These are phyloP conservation scores for Alethe diademata DNA, from an alignment of 2,113 vertebrate genomes.

Conservation along the genomic window DNA sequence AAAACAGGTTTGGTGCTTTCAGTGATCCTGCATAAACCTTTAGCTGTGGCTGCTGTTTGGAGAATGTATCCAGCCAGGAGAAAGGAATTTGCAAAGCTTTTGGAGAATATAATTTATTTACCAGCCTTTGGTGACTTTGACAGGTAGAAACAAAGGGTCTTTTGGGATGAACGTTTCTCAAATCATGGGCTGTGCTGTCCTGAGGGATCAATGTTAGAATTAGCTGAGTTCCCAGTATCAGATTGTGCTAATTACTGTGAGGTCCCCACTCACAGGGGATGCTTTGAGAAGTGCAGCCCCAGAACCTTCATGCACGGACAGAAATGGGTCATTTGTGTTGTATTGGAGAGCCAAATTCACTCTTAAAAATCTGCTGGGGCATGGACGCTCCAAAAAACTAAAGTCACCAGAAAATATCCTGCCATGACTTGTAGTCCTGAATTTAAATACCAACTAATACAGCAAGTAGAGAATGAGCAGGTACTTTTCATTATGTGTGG, in stretches of 20 bases:
- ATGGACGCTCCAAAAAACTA: rapidly evolving
- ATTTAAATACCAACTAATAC: neutral
- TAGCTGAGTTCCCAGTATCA: neutral
- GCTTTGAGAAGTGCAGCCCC: neutral
- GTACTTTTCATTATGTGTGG: neutral
- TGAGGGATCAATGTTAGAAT: neutral
- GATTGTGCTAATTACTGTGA: neutral
- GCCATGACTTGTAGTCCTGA: neutral
- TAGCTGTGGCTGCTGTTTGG: neutral
- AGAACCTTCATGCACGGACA: rapidly evolving
- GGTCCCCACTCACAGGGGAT: neutral
- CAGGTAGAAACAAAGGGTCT: neutral
- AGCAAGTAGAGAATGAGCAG: neutral
- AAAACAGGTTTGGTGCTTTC: neutral
- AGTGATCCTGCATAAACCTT: neutral
- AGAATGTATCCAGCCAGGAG: neutral
- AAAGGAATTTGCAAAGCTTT: neutral
- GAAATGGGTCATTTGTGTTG: rapidly evolving
- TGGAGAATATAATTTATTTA: neutral
- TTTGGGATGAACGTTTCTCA: rapidly evolving
- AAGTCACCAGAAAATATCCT: neutral
- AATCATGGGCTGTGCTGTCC: neutral
- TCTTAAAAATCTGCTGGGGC: neutral
- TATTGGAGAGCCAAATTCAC: neutral
- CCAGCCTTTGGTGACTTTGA: neutral